phyloP scores from a whole-genome alignment of 2,797 vertebrate genomes.

The Sebastolobus alascanus region DNA sequence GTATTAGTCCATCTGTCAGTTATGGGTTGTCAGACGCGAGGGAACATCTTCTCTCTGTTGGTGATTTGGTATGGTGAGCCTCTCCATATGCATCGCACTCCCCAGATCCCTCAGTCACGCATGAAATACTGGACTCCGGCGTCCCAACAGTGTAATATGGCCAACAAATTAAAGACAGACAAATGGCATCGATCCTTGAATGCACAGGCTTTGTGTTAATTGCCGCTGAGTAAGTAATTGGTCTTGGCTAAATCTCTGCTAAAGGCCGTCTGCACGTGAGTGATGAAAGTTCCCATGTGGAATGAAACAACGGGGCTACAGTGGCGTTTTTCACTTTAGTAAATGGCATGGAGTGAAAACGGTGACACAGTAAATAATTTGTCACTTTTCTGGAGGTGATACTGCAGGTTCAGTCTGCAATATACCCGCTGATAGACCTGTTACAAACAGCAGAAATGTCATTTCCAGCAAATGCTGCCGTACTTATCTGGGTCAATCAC shows the following conservation, averaged over 20 bases:
- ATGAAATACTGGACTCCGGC: constrained; percentile 48
- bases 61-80: constrained; percentile 61
- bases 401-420: constrained; percentile 35
- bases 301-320: constrained; percentile 4
- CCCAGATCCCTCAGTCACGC: constrained; percentile 55
- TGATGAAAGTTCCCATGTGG: constrained; percentile 43
- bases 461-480: constrained; percentile 42
- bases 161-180: constrained; percentile 66
- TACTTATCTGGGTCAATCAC: constrained; percentile 48
- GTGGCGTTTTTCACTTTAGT: constrained; percentile 37
- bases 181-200: constrained; percentile 68
- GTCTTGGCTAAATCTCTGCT: constrained; percentile 56
- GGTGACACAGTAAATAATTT: constrained; percentile 66
- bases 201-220: constrained; percentile 62
- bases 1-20: constrained; percentile 78
- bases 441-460: constrained; percentile 30
- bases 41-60: constrained; percentile 67
- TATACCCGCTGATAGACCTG: constrained; percentile 32
- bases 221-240: constrained; percentile 53
- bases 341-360: constrained; percentile 35
- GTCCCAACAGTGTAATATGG: constrained; percentile 47
- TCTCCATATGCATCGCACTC: constrained; percentile 68
- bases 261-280: constrained; percentile 45
- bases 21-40: constrained; percentile 58
- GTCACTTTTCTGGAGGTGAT: constrained; percentile 39